Percentiles rank a stretch among this genome's conserved stretches.
Evolutionary conservation across 2,113 vertebrate genomes (phyloP).

Genomic region (Percopsis transmontana): DNA sequence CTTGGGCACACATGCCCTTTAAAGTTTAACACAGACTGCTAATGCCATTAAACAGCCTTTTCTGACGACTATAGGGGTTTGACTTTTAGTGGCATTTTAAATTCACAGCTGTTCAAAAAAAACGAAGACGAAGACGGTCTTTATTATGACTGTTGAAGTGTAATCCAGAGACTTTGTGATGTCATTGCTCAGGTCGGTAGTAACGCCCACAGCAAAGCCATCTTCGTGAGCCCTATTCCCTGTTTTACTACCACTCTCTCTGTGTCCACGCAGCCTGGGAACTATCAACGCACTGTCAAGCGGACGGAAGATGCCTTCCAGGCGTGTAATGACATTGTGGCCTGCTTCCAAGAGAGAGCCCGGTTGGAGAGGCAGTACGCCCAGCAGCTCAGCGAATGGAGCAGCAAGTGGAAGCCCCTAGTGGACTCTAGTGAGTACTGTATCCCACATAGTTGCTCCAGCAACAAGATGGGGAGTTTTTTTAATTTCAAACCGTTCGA

Average conservation of each 20-base stretch:
- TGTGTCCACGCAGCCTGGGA: conserved; percentile 77
- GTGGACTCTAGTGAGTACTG: conserved; percentile 81
- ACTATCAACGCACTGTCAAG: conserved; percentile 80
- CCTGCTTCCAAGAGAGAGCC: conserved; percentile 84
- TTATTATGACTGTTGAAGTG: background rate
- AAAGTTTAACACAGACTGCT: conserved; percentile 6
- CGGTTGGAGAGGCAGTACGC: conserved; percentile 83
- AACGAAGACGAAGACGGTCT: background rate
- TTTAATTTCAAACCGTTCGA: too few relatives aligned
- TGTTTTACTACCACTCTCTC: conserved; percentile 26
- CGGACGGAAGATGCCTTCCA: conserved; percentile 81
- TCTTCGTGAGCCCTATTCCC: background rate
- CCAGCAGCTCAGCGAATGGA: conserved; percentile 83
- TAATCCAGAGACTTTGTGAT: background rate
- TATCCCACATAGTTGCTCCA: background rate
- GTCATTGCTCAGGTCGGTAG: background rate
- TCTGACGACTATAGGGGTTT: conserved; percentile 3
- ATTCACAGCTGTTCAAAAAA: conserved; percentile 18
- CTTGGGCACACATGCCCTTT: background rate
- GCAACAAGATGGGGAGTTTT: too few relatives aligned
- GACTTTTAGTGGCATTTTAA: conserved; percentile 15
- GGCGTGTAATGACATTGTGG: conserved; percentile 81
- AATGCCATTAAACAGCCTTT: background rate
- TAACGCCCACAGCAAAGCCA: background rate
- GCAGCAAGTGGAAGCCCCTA: conserved; percentile 83